Conservation (phyloP, 2,113 vertebrate genomes). For the Thalassoma bifasciatum region DNA sequence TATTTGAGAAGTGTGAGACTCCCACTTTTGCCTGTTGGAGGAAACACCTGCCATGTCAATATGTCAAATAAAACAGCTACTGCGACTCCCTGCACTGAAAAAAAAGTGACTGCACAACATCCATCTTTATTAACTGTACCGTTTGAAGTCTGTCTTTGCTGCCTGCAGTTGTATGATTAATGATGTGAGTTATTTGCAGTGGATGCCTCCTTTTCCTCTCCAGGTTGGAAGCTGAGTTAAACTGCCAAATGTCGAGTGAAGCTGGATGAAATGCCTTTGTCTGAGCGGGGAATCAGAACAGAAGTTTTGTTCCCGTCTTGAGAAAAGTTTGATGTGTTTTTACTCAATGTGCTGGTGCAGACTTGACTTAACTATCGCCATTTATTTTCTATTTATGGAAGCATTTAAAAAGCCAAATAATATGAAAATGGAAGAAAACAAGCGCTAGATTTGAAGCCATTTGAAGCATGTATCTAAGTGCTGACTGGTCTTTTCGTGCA, state of each 20-base stretch:
- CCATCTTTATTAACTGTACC: conserved; percentile 28
- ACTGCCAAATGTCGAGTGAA: conserved; percentile 41
- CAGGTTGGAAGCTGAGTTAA: conserved; percentile 2
- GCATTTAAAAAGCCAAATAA: conserved; percentile 27
- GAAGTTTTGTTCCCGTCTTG: conserved; percentile 12
- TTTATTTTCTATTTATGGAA: conserved; percentile 25
- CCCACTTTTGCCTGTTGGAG: neutral
- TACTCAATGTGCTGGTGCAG: conserved; percentile 11
- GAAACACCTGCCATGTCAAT: neutral
- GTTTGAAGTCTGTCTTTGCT: conserved; percentile 2
- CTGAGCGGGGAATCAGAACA: too few species aligned
- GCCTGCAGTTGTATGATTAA: conserved; percentile 9
- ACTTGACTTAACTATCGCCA: neutral
- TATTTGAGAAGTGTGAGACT: too few species aligned
- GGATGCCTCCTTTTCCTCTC: too few species aligned
- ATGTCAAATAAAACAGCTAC: neutral
- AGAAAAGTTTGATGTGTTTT: conserved; percentile 34
- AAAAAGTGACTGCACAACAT: neutral
- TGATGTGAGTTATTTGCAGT: neutral
- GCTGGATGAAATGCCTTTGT: conserved; percentile 32
- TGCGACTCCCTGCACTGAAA: neutral
- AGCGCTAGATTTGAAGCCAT: conserved; percentile 3
- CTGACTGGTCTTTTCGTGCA: conserved; percentile 4
- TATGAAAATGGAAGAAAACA: neutral
- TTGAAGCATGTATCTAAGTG: conserved; percentile 38